Conservation (phyloP, 2,888 invertebrate genomes). For the Apotomis turbidana region DNA sequence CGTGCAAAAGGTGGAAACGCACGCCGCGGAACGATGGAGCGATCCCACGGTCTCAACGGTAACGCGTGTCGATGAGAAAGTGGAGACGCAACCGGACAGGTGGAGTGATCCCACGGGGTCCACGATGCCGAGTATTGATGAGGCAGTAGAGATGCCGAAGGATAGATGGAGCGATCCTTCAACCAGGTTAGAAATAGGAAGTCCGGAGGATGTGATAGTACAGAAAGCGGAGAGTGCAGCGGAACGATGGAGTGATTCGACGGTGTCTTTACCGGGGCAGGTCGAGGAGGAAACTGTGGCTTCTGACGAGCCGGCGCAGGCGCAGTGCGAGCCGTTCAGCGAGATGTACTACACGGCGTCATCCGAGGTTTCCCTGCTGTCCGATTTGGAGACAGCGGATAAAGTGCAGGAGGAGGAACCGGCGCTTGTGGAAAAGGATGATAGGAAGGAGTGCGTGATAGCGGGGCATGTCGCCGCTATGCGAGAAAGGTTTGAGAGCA, state of each 20-base stretch:
- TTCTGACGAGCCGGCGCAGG: slow-evolving; percentile 55
- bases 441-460: slow-evolving; percentile 64
- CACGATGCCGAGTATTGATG: neutral
- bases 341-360: slow-evolving; percentile 78
- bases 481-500: slow-evolving; percentile 78
- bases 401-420: slow-evolving; percentile 51
- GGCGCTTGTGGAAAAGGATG: slow-evolving; percentile 56
- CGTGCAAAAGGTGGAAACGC: slow-evolving; percentile 54
- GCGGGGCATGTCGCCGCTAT: slow-evolving; percentile 81
- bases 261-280: slow-evolving; percentile 55
- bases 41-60: slow-evolving; percentile 7
- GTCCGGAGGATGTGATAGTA: slow-evolving; percentile 29
- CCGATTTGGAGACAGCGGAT: slow-evolving; percentile 64
- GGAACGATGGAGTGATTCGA: slow-evolving; percentile 62
- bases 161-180: slow-evolving; percentile 29
- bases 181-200: slow-evolving; percentile 47
- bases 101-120: neutral
- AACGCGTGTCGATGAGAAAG: neutral
- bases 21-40: slow-evolving; percentile 54
- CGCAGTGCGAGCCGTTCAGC: slow-evolving; percentile 62
- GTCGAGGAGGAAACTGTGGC: slow-evolving; percentile 53
- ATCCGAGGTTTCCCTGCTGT: slow-evolving; percentile 70
- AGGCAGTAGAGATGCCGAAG: neutral
- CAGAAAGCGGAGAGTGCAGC: slow-evolving; percentile 41
- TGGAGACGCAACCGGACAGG: neutral